Evolutionary conservation across 2,888 invertebrate species (phyloP).

Genomic region (Xylophagus ater): DNA sequence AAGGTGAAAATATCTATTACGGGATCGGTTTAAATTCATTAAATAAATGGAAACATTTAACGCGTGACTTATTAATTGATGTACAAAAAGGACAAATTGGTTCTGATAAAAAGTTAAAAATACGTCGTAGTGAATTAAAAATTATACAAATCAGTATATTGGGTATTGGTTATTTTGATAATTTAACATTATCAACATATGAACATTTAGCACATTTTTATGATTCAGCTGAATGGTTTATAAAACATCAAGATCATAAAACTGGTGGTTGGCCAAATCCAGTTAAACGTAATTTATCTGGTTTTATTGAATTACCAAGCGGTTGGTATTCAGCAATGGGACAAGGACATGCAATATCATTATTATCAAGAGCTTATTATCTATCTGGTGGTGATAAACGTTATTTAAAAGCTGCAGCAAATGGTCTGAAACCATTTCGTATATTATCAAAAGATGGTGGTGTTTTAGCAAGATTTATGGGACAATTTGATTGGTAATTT

Average conservation of each 20-base stretch:
- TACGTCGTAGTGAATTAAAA: slow-evolving; percentile 40
- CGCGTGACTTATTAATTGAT: slow-evolving; percentile 81
- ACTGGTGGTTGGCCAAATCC: slow-evolving; percentile 92
- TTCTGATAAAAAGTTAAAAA: slow-evolving; percentile 26
- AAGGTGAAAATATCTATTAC: slow-evolving; percentile 74
- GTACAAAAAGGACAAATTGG: slow-evolving; percentile 80
- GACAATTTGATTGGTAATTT: slow-evolving; percentile 70
- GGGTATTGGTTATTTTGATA: slow-evolving; percentile 64
- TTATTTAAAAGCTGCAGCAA: slow-evolving; percentile 72
- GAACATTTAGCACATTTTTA: slow-evolving; percentile 87
- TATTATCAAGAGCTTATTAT: slow-evolving; percentile 83
- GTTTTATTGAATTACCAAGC: slow-evolving; percentile 65
- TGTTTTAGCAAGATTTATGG: slow-evolving; percentile 74
- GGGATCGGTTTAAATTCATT: slow-evolving; percentile 57
- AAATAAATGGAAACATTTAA: slow-evolving; percentile 64
- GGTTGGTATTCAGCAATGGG: slow-evolving; percentile 99
- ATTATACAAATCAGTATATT: slow-evolving; percentile 53
- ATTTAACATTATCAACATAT: slow-evolving; percentile 65
- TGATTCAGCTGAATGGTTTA: slow-evolving; percentile 88
- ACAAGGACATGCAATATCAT: slow-evolving; percentile 92
- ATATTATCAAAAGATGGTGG: slow-evolving; percentile 66
- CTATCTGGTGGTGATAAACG: slow-evolving; percentile 61
- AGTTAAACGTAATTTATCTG: slow-evolving; percentile 63
- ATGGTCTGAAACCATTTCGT: slow-evolving; percentile 69
- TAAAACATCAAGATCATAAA: slow-evolving; percentile 66